Conservation (phyloP, 2,113 vertebrate species). For the Natator depressus region DNA sequence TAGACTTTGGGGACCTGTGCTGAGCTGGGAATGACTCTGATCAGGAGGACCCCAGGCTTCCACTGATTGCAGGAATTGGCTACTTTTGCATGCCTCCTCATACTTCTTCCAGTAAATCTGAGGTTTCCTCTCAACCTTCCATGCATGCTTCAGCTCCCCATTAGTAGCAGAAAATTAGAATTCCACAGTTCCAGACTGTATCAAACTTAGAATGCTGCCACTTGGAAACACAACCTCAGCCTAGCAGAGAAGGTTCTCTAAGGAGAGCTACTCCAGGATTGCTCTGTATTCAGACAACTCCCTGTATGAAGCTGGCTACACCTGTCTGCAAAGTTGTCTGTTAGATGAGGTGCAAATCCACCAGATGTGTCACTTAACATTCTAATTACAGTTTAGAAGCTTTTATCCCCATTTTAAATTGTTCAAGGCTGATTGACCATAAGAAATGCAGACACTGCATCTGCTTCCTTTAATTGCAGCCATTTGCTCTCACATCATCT, state of each 20-base stretch:
- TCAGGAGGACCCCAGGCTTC: neutral
- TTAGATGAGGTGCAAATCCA: neutral
- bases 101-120: neutral
- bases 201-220: neutral
- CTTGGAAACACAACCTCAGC: neutral
- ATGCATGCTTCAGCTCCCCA: neutral
- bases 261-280: conserved; percentile 5
- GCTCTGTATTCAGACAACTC: conserved; percentile 1
- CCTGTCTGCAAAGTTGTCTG: neutral
- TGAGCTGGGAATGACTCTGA: neutral
- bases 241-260: neutral
- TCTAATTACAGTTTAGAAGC: neutral
- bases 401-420: neutral
- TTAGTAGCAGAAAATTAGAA: neutral
- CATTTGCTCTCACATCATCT: neutral
- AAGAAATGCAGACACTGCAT: neutral
- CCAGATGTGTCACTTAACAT: neutral
- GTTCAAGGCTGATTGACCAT: neutral
- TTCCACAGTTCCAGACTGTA: neutral
- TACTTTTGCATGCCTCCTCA: conserved; percentile 1
- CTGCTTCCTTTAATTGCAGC: neutral
- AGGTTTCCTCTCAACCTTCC: neutral
- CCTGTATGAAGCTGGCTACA: neutral
- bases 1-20: neutral
- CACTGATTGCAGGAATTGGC: neutral